Conservation (phyloP, 2,888 invertebrate species). For the Amphiduros pacificus region DNA sequence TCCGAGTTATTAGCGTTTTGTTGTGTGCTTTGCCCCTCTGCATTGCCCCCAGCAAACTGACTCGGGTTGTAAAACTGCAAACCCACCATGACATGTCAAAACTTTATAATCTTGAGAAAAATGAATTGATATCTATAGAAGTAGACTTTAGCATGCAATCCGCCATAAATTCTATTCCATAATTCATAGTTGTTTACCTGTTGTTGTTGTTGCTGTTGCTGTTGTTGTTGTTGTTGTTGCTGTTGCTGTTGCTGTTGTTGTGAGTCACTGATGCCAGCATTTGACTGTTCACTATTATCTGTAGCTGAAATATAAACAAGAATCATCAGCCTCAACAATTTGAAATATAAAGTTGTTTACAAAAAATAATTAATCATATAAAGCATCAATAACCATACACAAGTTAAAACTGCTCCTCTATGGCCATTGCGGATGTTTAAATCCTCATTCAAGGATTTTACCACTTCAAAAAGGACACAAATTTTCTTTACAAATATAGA, state of each 20-base stretch:
- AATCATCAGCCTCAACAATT: neutral
- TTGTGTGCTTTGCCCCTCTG: neutral
- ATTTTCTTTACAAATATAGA: no score
- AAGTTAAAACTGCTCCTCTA: neutral
- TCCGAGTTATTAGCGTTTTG: neutral
- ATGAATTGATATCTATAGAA: no score
- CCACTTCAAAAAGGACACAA: no score
- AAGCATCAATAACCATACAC: neutral
- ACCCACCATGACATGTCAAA: neutral
- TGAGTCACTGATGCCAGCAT: no score
- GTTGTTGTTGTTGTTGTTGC: neutral
- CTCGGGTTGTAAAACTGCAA: conserved; percentile 3
- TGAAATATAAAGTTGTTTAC: neutral
- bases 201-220: conserved; percentile 3
- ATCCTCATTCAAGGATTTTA: no score
- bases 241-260: conserved; percentile 4
- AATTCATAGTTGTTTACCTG: no score
- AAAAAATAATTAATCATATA: neutral
- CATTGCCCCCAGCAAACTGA: neutral
- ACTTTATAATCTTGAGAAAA: no score
- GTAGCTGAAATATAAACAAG: neutral
- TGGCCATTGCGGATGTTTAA: neutral
- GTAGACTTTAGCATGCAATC: no score
- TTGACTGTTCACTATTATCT: no score
- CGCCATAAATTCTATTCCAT: no score